phyloP scores from a whole-genome alignment of 1,140 invertebrate species.

The Pogonognathellus flavescens region DNA sequence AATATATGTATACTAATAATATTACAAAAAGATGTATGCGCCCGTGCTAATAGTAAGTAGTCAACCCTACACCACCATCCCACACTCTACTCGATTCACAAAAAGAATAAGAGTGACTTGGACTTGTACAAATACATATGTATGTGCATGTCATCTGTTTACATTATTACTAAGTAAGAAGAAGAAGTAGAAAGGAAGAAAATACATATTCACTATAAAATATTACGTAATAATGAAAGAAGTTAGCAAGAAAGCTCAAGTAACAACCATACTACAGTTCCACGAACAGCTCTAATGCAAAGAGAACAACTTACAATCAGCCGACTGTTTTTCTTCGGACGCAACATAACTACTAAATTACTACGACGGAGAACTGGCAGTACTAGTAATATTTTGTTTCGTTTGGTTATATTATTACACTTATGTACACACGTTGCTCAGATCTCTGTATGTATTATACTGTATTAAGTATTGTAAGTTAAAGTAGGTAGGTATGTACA shows the following conservation, averaged over 20 bases:
- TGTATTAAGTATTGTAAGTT: slow-evolving; percentile 2
- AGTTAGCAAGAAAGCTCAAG: background rate
- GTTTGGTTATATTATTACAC: slow-evolving; percentile 32
- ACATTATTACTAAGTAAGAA: no score
- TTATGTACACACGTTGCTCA: slow-evolving; percentile 25
- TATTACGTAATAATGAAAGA: background rate
- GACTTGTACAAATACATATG: slow-evolving; percentile 12
- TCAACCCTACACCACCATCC: no score
- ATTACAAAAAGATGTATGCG: slow-evolving; percentile 1
- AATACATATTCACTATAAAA: slow-evolving; percentile 34
- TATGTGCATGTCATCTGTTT: slow-evolving; percentile 23
- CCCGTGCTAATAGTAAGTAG: slow-evolving; percentile 20
- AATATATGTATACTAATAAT: slow-evolving; percentile 15
- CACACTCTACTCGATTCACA: background rate
- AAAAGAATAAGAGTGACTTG: slow-evolving; percentile 35
- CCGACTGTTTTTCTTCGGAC: background rate
- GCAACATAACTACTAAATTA: slow-evolving; percentile 17
- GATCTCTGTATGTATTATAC: background rate
- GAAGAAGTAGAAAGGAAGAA: background rate
- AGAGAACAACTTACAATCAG: slow-evolving; percentile 31
- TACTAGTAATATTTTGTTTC: slow-evolving; percentile 26
- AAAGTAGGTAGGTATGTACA: background rate
- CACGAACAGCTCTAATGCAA: background rate
- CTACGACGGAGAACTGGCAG: slow-evolving; percentile 27
- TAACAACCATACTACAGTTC: background rate